Percentiles rank a stretch among this genome's conserved stretches.
Evolutionary conservation across 2,113 vertebrate genomes (phyloP).

Genomic region (Bubo bubo): DNA sequence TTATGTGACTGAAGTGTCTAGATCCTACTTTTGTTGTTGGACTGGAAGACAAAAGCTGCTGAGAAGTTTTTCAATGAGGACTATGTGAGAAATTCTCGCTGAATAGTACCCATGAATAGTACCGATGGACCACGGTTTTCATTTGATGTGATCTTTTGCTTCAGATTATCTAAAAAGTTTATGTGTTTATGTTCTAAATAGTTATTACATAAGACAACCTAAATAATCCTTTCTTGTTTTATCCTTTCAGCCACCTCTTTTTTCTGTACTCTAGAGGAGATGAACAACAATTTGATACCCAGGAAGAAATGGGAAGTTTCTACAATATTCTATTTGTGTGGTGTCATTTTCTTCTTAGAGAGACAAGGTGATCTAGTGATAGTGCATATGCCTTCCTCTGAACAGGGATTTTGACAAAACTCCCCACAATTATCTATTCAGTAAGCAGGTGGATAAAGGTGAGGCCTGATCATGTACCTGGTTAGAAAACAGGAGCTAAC

Average conservation of each 20-base stretch:
- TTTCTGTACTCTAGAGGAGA: neutral
- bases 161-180: neutral
- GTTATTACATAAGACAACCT: neutral
- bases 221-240: neutral
- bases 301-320: neutral
- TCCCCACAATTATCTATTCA: neutral
- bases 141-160: neutral
- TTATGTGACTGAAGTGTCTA: neutral
- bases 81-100: neutral
- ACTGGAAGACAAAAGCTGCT: neutral
- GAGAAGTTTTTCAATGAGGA: neutral
- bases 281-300: neutral
- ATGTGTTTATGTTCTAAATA: neutral
- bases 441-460: neutral
- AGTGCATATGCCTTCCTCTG: neutral
- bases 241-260: neutral
- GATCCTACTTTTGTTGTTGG: neutral
- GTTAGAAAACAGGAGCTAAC: neutral
- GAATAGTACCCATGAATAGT: rapidly evolving
- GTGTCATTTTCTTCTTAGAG: neutral
- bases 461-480: neutral
- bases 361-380: neutral
- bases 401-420: neutral
- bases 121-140: neutral
- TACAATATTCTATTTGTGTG: neutral